Percentiles rank a stretch among this genome's conserved stretches.
Evolutionary conservation across 2,113 vertebrate species (phyloP).

Genomic region (Pelodiscus sinensis): DNA sequence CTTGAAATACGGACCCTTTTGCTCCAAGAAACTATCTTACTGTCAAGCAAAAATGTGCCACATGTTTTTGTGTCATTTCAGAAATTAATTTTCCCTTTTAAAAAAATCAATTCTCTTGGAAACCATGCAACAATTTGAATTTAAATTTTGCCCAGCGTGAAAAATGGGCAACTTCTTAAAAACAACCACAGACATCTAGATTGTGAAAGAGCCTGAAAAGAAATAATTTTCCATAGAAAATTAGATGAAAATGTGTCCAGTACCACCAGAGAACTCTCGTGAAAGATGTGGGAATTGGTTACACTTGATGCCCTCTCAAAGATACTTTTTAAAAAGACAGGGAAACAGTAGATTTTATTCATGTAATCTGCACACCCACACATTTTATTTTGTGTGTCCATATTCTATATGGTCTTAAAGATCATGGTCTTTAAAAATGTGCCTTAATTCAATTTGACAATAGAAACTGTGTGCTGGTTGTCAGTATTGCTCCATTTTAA

Average conservation of each 20-base stretch:
- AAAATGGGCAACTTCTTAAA: constrained; percentile 5
- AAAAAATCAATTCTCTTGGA: constrained; percentile 22
- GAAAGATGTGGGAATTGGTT: not conserved
- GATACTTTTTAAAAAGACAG: not conserved
- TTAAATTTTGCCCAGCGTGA: not conserved
- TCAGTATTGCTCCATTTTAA: not conserved
- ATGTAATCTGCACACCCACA: not conserved
- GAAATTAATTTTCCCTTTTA: not conserved
- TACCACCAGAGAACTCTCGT: not conserved
- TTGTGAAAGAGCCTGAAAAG: constrained; percentile 21
- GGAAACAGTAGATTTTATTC: not conserved
- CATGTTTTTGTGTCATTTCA: constrained; percentile 3
- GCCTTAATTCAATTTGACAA: not conserved
- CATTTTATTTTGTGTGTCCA: not conserved
- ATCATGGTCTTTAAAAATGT: not conserved
- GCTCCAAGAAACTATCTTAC: not conserved
- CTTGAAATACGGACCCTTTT: constrained; percentile 24
- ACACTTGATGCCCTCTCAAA: not conserved
- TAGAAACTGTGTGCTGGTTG: not conserved
- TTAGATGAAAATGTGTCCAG: constrained; percentile 8
- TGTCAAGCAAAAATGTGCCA: constrained; percentile 7
- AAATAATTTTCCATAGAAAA: constrained; percentile 43
- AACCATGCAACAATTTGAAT: constrained; percentile 25
- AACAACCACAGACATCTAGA: not conserved
- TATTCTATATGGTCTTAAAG: not conserved